Percentiles rank a stretch among this genome's conserved stretches.
Evolutionary conservation across 1,140 invertebrate genomes (phyloP).

Genomic region (Pseudomyrmex cubaensis): DNA sequence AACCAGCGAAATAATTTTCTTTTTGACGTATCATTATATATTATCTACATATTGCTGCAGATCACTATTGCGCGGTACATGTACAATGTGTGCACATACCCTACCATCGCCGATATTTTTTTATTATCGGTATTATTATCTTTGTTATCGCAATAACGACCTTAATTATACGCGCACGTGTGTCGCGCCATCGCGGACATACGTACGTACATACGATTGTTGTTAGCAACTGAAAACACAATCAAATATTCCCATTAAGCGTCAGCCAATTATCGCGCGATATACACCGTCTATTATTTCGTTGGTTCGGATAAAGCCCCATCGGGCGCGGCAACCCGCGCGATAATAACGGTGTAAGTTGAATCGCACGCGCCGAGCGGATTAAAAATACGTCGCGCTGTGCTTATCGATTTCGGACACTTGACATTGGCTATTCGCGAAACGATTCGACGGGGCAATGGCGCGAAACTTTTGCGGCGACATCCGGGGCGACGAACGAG

Average conservation of each 20-base stretch:
- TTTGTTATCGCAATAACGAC: constrained; percentile 11
- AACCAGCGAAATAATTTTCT: not conserved
- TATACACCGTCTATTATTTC: constrained; percentile 34
- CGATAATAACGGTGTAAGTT: constrained; percentile 9
- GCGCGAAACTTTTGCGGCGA: constrained; percentile 8
- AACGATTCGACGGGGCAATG: constrained; percentile 30
- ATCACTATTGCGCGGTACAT: not conserved
- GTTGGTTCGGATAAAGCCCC: constrained; percentile 32
- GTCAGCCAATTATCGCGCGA: constrained; percentile 50
- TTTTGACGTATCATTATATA: too few species aligned
- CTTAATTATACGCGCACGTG: constrained; percentile 36
- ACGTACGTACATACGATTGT: not conserved
- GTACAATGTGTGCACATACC: not conserved
- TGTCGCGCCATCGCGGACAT: constrained; percentile 7
- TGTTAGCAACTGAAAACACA: constrained; percentile 40
- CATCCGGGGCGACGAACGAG: constrained; percentile 17
- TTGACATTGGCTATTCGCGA: constrained; percentile 34
- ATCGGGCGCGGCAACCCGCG: not conserved
- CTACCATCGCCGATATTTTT: not conserved
- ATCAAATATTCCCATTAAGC: constrained; percentile 45
- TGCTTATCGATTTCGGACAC: constrained; percentile 24
- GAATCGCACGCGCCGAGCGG: constrained; percentile 24
- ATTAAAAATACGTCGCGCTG: constrained; percentile 28
- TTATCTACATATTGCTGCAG: too few species aligned
- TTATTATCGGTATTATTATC: constrained; percentile 45